phyloP scores from a whole-genome alignment of 2,113 vertebrate species.

The Archocentrus centrarchus region DNA sequence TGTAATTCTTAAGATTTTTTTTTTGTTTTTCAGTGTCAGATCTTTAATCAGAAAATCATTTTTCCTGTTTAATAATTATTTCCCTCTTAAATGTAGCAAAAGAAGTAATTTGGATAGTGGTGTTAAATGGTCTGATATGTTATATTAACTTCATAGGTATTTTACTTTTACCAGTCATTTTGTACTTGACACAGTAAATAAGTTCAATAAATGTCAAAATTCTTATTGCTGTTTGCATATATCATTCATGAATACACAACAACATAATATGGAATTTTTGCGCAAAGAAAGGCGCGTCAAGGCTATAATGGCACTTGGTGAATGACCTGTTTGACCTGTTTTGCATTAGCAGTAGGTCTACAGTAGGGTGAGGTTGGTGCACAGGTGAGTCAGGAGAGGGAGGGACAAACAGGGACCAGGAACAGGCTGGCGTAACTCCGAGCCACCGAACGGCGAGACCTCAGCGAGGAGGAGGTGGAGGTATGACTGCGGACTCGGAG shows the following conservation, averaged over 20 bases:
- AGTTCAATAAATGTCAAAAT: too few species aligned
- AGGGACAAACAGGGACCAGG: neutral
- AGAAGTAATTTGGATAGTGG: too few species aligned
- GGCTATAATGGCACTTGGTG: too few species aligned
- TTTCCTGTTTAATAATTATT: too few species aligned
- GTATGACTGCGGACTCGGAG: constrained; percentile 46
- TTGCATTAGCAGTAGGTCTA: fast-evolving
- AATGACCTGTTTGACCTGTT: too few species aligned
- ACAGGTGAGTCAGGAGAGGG: constrained; percentile 20
- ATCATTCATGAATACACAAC: too few species aligned
- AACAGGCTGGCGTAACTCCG: neutral
- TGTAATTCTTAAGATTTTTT: neutral
- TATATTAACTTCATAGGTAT: too few species aligned
- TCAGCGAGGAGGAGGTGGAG: neutral
- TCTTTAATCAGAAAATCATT: neutral
- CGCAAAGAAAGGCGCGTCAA: too few species aligned
- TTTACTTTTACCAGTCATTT: neutral
- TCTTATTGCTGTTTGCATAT: too few species aligned
- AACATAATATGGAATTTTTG: too few species aligned
- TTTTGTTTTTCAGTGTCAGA: neutral
- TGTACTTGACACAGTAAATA: neutral
- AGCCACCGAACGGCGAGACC: neutral
- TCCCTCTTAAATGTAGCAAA: too few species aligned
- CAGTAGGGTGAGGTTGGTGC: neutral
- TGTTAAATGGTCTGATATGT: too few species aligned